phyloP scores from a whole-genome alignment of 2,888 invertebrate species.

The Mimas tiliae region DNA sequence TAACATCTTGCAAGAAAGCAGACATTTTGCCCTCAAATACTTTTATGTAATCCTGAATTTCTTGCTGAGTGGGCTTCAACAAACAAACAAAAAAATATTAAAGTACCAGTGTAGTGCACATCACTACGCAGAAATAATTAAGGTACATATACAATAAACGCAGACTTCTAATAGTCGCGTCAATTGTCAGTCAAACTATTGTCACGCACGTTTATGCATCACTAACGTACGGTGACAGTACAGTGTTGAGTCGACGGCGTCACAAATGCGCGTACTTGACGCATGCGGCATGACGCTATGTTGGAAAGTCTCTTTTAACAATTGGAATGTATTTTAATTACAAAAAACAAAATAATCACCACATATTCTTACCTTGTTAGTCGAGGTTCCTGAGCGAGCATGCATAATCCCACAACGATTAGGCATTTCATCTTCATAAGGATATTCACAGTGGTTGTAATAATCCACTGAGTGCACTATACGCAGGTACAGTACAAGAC shows the following conservation, averaged over 20 bases:
- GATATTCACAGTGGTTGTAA: slow-evolving; percentile 99
- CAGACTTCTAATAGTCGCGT: too few relatives aligned
- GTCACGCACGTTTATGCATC: too few relatives aligned
- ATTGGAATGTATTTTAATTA: too few relatives aligned
- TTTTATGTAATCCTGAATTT: slow-evolving; percentile 90
- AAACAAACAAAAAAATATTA: slow-evolving; percentile 29
- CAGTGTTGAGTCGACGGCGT: too few relatives aligned
- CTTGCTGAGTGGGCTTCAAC: slow-evolving; percentile 87
- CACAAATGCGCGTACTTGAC: too few relatives aligned
- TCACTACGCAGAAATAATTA: background rate
- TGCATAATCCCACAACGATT: slow-evolving; percentile 99
- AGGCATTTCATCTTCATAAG: slow-evolving; percentile 99
- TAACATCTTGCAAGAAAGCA: slow-evolving; percentile 92
- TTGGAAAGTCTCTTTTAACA: too few relatives aligned
- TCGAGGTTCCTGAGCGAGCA: slow-evolving; percentile 94
- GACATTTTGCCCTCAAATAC: slow-evolving; percentile 96
- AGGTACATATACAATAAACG: background rate
- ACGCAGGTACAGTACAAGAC: slow-evolving; percentile 95
- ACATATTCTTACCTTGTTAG: slow-evolving; percentile 86
- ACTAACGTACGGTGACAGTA: too few relatives aligned
- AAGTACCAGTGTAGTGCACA: too few relatives aligned
- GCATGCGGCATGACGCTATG: too few relatives aligned
- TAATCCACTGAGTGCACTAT: slow-evolving; percentile 99
- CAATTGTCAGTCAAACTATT: too few relatives aligned
- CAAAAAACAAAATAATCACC: too few relatives aligned